These are phyloP conservation scores for Ceraclea dissimilis DNA, from an alignment of 2,888 invertebrate genomes.

Conservation along the genomic window DNA sequence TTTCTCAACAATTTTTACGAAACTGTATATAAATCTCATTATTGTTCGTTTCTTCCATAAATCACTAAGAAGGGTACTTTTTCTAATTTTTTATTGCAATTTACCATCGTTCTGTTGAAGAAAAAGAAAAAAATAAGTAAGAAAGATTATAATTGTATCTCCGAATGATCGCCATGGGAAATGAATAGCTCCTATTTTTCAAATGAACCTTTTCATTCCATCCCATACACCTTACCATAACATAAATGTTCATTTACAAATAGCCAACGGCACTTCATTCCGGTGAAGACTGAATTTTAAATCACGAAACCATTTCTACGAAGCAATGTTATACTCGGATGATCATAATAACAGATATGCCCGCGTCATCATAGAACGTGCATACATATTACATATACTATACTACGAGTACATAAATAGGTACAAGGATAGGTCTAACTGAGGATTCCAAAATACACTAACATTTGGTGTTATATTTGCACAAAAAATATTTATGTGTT, in stretches of 20 bases:
- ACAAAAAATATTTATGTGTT: too few relatives aligned
- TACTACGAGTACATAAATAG: too few relatives aligned
- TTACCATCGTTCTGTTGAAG: not conserved
- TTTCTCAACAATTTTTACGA: not conserved
- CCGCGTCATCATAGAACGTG: too few relatives aligned
- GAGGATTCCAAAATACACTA: too few relatives aligned
- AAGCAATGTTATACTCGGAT: not conserved
- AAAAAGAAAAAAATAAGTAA: not conserved
- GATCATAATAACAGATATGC: too few relatives aligned
- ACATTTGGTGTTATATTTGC: too few relatives aligned
- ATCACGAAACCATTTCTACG: not conserved
- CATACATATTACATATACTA: too few relatives aligned
- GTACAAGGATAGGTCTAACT: too few relatives aligned
- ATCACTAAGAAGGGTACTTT: not conserved
- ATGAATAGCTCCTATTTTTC: too few relatives aligned
- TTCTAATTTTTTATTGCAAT: not conserved
- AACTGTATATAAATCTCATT: not conserved
- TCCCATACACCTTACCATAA: not conserved
- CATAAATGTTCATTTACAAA: not conserved
- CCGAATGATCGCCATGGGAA: too few relatives aligned
- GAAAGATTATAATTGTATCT: too few relatives aligned
- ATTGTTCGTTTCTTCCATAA: not conserved
- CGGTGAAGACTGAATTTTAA: not conserved
- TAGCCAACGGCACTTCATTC: not conserved
- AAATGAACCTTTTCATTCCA: too few relatives aligned